A percentile compares a stretch with the other conserved stretches of the same genome.
phyloP scores from a whole-genome alignment of 2,888 invertebrate species.

The Melipona bicolor region DNA sequence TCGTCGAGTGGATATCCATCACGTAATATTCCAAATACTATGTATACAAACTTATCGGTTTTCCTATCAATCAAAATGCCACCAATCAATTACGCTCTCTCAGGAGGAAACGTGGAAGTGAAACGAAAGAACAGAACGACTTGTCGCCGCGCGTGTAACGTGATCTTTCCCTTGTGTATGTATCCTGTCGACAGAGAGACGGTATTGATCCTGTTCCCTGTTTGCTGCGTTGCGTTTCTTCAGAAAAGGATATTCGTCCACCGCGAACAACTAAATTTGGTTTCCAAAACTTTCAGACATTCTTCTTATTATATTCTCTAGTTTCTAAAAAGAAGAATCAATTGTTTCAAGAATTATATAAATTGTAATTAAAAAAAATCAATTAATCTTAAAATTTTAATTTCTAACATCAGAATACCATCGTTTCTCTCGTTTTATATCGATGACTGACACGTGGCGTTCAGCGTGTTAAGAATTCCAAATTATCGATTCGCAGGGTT shows the following conservation, averaged over 20 bases:
- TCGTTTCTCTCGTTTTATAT: too few species aligned
- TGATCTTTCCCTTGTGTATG: conserved; percentile 31
- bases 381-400: too few species aligned
- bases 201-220: conserved; percentile 60
- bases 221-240: conserved; percentile 18
- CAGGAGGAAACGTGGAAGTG: not conserved
- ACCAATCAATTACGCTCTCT: not conserved
- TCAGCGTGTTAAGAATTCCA: not conserved
- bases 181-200: conserved; percentile 7
- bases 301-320: not conserved
- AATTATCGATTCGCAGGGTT: conserved; percentile 81
- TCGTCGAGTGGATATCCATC: not conserved
- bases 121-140: conserved; percentile 27
- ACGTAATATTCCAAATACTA: not conserved
- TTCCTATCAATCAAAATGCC: not conserved
- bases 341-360: too few species aligned
- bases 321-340: not conserved
- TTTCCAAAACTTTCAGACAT: too few species aligned
- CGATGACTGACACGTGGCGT: not conserved
- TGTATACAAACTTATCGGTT: not conserved
- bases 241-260: conserved; percentile 1
- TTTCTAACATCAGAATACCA: too few species aligned
- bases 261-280: not conserved
- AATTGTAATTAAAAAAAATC: not conserved
- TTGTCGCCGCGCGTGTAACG: conserved; percentile 12